phyloP scores from a whole-genome alignment of 2,797 vertebrate species.

The Leuciscus waleckii region DNA sequence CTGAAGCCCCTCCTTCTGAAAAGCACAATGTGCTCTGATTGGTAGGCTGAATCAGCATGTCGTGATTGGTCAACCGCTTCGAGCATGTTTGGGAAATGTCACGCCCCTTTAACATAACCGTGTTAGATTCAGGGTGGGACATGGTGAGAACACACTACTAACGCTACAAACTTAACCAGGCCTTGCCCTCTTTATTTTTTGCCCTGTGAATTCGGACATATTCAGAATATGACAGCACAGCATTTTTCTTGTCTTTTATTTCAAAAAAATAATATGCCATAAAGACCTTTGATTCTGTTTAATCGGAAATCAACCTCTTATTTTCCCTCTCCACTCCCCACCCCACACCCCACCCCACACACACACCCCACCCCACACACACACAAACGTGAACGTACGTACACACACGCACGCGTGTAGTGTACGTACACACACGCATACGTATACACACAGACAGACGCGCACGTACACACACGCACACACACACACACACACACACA shows the following conservation, averaged over 20 bases:
- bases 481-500: too few species aligned
- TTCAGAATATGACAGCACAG: neutral
- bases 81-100: neutral
- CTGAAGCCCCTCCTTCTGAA: too few species aligned
- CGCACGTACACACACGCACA: too few species aligned
- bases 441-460: neutral
- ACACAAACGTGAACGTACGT: too few species aligned
- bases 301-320: constrained; percentile 22
- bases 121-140: neutral
- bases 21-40: neutral
- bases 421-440: neutral
- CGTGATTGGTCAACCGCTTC: neutral
- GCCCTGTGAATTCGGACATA: neutral
- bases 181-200: neutral
- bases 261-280: neutral
- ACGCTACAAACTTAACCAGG: neutral
- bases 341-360: too few species aligned
- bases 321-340: neutral
- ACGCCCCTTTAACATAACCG: neutral
- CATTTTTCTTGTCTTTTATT: neutral
- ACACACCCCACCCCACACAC: too few species aligned
- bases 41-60: neutral
- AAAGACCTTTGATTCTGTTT: constrained; percentile 17
- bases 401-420: too few species aligned
- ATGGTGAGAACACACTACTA: neutral